Percentiles rank a stretch among this genome's conserved stretches.
phyloP scores from a whole-genome alignment of 1,140 invertebrate species.

The Trichonephila inaurata region DNA sequence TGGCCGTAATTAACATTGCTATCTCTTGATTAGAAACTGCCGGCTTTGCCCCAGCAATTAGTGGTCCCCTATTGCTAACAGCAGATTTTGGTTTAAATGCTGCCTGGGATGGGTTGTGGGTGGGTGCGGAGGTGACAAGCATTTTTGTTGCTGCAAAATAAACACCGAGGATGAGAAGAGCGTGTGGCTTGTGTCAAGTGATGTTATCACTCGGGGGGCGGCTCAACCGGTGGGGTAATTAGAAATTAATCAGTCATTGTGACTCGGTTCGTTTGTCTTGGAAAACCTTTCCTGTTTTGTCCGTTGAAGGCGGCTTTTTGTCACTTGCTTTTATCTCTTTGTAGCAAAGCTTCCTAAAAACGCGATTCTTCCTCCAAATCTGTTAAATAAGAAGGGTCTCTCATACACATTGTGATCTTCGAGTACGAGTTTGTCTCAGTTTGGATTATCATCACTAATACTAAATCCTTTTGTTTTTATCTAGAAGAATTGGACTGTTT shows the following conservation, averaged over 20 bases:
- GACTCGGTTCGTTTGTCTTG: slow-evolving; percentile 6
- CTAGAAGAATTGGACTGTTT: too few species aligned
- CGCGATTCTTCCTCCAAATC: neutral
- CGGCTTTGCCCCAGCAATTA: slow-evolving; percentile 71
- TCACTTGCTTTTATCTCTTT: neutral
- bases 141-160: slow-evolving; percentile 66
- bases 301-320: neutral
- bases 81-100: slow-evolving; percentile 73
- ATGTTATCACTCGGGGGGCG: slow-evolving; percentile 58
- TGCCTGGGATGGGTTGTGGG: neutral
- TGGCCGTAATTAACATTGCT: slow-evolving; percentile 77
- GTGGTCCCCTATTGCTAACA: slow-evolving; percentile 70
- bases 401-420: too few species aligned
- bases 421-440: too few species aligned
- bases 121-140: neutral
- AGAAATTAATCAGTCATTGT: slow-evolving; percentile 74
- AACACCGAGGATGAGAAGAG: slow-evolving; percentile 62
- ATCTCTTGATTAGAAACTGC: slow-evolving; percentile 77
- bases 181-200: slow-evolving; percentile 68
- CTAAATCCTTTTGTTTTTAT: too few species aligned
- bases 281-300: neutral
- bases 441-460: too few species aligned
- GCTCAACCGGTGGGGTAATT: slow-evolving; percentile 67
- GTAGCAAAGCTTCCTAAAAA: neutral
- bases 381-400: too few species aligned